These are phyloP conservation scores for Australoheros scitulus DNA, from an alignment of 2,113 vertebrate species.

Conservation along the genomic window DNA sequence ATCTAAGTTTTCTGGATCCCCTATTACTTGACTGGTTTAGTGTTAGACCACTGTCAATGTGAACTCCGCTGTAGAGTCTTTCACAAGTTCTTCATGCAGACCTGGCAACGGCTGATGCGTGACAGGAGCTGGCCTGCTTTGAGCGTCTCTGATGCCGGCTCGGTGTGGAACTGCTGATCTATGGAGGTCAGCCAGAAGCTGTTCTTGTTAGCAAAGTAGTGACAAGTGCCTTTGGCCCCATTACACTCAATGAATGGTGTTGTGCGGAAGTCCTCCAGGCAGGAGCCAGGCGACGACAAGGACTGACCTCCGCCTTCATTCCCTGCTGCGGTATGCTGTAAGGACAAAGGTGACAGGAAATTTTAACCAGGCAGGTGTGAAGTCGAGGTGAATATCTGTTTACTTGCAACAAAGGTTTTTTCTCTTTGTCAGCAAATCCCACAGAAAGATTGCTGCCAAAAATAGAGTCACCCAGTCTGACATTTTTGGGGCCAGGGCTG, in stretches of 20 bases:
- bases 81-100: slow-evolving; percentile 99
- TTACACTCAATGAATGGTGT: slow-evolving; percentile 98
- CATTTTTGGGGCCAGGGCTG: background rate
- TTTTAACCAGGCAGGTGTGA: background rate
- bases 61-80: background rate
- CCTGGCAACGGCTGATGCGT: slow-evolving; percentile 97
- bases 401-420: too few species aligned
- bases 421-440: background rate
- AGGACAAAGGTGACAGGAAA: slow-evolving; percentile 23
- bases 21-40: background rate
- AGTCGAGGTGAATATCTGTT: background rate
- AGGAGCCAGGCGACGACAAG: slow-evolving; percentile 94
- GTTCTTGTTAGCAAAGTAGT: slow-evolving; percentile 97
- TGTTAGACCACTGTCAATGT: background rate
- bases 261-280: slow-evolving; percentile 96
- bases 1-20: slow-evolving; percentile 13
- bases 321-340: slow-evolving; percentile 94
- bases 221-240: slow-evolving; percentile 92
- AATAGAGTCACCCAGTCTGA: background rate
- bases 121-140: slow-evolving; percentile 94
- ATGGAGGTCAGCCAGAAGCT: slow-evolving; percentile 97
- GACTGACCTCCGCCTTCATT: slow-evolving; percentile 96
- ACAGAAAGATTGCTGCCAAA: background rate
- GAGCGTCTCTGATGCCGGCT: slow-evolving; percentile 86
- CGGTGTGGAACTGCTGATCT: slow-evolving; percentile 86